Percentiles rank a stretch among this genome's conserved stretches.
phyloP scores from a whole-genome alignment of 2,797 vertebrate species.

The Oceanodroma leucorhoa region DNA sequence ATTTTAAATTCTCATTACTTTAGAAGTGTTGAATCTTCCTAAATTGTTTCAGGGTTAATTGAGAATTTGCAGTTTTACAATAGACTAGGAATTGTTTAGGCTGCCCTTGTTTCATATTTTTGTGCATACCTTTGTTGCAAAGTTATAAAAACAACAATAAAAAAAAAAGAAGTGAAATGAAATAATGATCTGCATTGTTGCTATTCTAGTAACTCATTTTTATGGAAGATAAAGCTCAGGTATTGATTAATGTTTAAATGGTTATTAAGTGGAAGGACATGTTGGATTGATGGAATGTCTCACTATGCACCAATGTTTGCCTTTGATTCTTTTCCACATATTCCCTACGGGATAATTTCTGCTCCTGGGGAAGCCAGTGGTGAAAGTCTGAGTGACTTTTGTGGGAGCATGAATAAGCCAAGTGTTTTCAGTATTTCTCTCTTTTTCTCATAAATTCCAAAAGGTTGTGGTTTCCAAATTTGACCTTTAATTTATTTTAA shows the following conservation, averaged over 20 bases:
- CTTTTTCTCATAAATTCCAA: neutral
- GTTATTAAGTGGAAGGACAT: neutral
- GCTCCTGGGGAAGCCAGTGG: neutral
- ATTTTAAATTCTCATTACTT: slow-evolving; percentile 61
- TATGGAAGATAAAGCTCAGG: neutral
- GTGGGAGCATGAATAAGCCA: neutral
- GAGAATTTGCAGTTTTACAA: slow-evolving; percentile 44
- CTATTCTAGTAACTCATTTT: slow-evolving; percentile 18
- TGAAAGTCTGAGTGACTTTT: neutral
- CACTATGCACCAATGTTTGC: neutral
- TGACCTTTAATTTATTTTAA: neutral
- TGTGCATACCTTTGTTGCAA: neutral
- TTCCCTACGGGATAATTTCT: neutral
- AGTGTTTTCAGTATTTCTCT: neutral
- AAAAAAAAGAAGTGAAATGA: slow-evolving; percentile 10
- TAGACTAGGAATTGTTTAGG: slow-evolving; percentile 29
- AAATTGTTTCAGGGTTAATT: slow-evolving; percentile 53
- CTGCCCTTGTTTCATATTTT: slow-evolving; percentile 14
- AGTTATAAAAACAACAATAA: slow-evolving; percentile 41
- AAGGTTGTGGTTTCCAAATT: neutral
- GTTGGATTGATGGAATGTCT: slow-evolving; percentile 8
- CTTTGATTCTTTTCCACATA: neutral
- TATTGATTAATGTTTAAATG: slow-evolving; percentile 51
- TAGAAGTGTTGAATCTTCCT: slow-evolving; percentile 41
- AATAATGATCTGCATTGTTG: slow-evolving; percentile 9